These are phyloP conservation scores for Eptatretus atami DNA, from an alignment of 2,797 vertebrate genomes.

Conservation along the genomic window DNA sequence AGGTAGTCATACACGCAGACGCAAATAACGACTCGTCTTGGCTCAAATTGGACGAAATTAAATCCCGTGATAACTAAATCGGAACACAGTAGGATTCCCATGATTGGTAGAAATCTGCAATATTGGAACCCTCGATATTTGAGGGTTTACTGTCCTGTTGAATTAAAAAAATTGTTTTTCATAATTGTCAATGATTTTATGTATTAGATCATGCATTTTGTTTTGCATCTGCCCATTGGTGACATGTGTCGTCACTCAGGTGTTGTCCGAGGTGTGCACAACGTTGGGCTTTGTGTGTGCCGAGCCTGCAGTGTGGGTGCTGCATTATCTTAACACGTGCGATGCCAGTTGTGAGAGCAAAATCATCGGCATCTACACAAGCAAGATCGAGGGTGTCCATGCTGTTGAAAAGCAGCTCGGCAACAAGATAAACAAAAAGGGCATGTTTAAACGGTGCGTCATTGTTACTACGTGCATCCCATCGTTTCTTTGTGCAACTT, in stretches of 20 bases:
- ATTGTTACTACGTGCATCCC: constrained; percentile 5
- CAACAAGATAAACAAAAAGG: constrained; percentile 18
- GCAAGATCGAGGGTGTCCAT: constrained; percentile 17
- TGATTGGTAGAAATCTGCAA: too few species aligned
- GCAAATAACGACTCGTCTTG: too few species aligned
- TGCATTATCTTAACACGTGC: constrained; percentile 21
- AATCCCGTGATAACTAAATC: too few species aligned
- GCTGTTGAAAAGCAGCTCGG: constrained; percentile 18
- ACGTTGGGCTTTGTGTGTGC: constrained; percentile 20
- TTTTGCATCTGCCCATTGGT: too few species aligned
- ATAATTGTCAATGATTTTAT: constrained; percentile 1
- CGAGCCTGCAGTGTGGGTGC: constrained; percentile 21
- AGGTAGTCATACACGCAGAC: too few species aligned
- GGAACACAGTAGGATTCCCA: too few species aligned
- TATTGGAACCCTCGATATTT: too few species aligned
- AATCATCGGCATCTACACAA: constrained; percentile 19
- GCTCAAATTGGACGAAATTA: too few species aligned
- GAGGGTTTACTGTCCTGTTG: too few species aligned
- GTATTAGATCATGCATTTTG: neutral
- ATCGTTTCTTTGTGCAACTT: too few species aligned
- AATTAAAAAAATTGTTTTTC: constrained; percentile 1
- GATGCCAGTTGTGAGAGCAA: constrained; percentile 22
- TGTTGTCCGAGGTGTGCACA: constrained; percentile 19
- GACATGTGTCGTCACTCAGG: constrained; percentile 11
- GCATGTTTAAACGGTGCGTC: constrained; percentile 20